Base-by-base conservation (phyloP, 2,797 vertebrate species). In the Sparidentex hasta region DNA sequence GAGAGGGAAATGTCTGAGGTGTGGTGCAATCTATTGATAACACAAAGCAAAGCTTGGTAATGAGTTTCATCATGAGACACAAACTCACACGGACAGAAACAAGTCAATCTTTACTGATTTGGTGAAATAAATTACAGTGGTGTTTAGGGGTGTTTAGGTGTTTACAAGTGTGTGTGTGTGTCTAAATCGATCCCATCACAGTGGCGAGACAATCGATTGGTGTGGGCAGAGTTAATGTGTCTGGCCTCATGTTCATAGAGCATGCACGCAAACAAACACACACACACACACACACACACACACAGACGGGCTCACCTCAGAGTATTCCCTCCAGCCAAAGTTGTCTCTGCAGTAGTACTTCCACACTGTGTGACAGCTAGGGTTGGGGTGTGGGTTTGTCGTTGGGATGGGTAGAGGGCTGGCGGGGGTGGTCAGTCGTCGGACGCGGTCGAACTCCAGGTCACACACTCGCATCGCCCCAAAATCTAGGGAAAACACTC, bases 311-410 rank as follows among this genome's bases (percentile, higher is more conserved):
- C 92, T 86, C 95, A 99, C 98, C 98, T 99, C 98, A 0, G 98
- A 99, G 93, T 99, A 99, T 74, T 99, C 98, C 88, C 98, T 97
- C 98, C 98, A 99, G 94, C 98, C 98, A 90, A 99, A 99, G 95
- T 98, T 98, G 94, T 99, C 98, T 95, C 97, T 97, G 95, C 98
- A 99, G 96, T 98, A 99, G 94, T 98, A 99, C 63, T 99, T 99
- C 98, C 98, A 99, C 89, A 97, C 91, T 0, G 97, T 99, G 93
- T 97, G 96, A 92, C 96, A 98, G 96, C 74, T 93, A 77, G 97
- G 97, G 87, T 87, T 89, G 85, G 95, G 93, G 93, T 80, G 95
- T 44, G 95, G 92, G 90, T 86, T 96, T 0, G 87, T 63, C 21
- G 91, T 54, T 0, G 88, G 55, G 7, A 64, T 1, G 16, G 87